Evolutionary conservation across 2,113 vertebrate species (phyloP), one percentile per base, ranked within the genome.

Genomic region (Oncorhynchus keta): DNA sequence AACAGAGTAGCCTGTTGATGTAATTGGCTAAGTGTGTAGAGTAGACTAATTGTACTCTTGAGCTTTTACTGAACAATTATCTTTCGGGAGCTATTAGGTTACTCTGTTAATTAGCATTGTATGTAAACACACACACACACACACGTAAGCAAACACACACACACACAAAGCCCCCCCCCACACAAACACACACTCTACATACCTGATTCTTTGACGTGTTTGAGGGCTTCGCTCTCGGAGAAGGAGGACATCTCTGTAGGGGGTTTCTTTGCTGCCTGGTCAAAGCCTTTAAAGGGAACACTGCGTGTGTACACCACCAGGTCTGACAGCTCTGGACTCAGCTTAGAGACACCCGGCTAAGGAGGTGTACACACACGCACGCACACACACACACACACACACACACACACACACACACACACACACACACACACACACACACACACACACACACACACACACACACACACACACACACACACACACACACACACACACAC

Each of bases 201-300:
- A 98, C 97, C 97, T n/a, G 92, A 92, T 68, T 97, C 96, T 80
- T 92, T 95, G 72, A 93, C 90, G 70, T 94, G 88, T 68, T 93
- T 94, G 80, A 94, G 93, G 5, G 97, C 97, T 76, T 96, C 95
- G 71, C 94, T 95, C 84, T 99, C 97, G 0, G 92, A 95, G 91
- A 98, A 95, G 26, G 97, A 99, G 4, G 94, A 95, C 81, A 99
- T 87, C 55, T 96, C 87, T 2, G 74, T 90, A 45, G 93, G 72
- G 3, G 88, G 85, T 0, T 72, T 87, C 76, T 67, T 84, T 79
- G 91, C 85, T 16, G 94, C 90, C 0, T 87, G 86, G n/a, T 90
- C 83, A 32, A 97, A 93, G 77, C 88, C 83, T 0, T 89, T 93
- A 83, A 96, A 97, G 51, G 90, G 92, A 3, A 95, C 93, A 3